Base-by-base conservation (phyloP, 92 coral and sea anemone species). In the Ricordea florida region DNA sequence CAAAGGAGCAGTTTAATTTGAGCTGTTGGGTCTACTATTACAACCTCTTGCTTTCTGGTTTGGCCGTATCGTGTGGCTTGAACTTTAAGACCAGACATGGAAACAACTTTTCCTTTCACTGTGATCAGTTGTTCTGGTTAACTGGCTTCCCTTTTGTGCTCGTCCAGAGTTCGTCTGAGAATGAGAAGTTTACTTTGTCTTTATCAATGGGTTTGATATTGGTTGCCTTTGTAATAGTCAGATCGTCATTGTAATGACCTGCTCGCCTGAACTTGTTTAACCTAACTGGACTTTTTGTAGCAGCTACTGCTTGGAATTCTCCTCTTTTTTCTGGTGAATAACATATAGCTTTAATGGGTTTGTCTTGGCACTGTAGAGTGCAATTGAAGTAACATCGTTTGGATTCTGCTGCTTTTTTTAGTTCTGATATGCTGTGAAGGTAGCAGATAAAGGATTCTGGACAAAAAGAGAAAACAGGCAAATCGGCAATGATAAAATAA, bases 251-350 rank as follows among this genome's bases (percentile, higher is more conserved):
- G 24, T 15, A 33, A 23, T 21, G 35, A 22, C 28, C 42, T 13
- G 71, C 69, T 72, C 55, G 29, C 37, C 28, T 56, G 29, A 21
- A 72, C 11, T 57, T 72, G 8, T 40, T 37, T 9, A 72, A 15
- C 27, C 57, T 72, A 17, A 72, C 71, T 22, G 80, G 71, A 56
- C 80, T 56, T 57, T 72, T 72, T 57, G 80, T 8, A 11, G 49
- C 47, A 36, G 80, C 80, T 6, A 72, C 56, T 33, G 80, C 55
- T 35, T 72, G 52, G 4, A 72, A 15, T 33, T 57, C 80, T 9
- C 22, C 28, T n/a, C 72, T 32, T 42, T 72, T 57, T 26, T 72
- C 69, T 32, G 80, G 80, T 7, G 70, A 36, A 38, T 36, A 72
- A 42, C 80, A 72, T 2, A 72, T 69, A 10, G 52, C 80, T 36